Evolutionary conservation across 2,888 invertebrate genomes (phyloP).

Genomic region (Punctoribates punctum): DNA sequence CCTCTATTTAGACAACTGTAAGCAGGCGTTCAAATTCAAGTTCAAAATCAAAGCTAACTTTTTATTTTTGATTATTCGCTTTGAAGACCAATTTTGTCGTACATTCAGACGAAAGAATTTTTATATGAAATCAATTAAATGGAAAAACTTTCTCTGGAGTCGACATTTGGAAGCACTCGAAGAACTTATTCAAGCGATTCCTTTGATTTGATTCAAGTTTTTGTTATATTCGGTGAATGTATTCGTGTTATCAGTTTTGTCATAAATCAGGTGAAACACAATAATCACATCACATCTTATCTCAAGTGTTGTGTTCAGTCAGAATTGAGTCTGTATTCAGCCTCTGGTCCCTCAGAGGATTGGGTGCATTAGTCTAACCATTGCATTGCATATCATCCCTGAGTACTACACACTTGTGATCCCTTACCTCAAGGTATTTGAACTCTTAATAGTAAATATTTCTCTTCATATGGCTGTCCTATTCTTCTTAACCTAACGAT

Average conservation of each 20-base stretch:
- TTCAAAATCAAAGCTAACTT: conserved; percentile 3
- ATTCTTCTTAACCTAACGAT: conserved; percentile 29
- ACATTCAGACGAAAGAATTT: neutral
- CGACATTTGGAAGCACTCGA: neutral
- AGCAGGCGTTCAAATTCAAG: neutral
- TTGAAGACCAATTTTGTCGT: neutral
- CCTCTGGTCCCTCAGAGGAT: conserved; percentile 2
- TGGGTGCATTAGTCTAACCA: conserved; percentile 28
- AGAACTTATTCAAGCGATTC: too few species aligned
- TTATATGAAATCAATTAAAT: neutral
- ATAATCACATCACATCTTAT: neutral
- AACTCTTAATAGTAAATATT: conserved; percentile 20
- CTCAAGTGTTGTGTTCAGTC: neutral
- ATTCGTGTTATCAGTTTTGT: too few species aligned
- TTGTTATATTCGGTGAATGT: too few species aligned
- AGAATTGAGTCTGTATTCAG: too few species aligned
- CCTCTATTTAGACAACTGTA: neutral
- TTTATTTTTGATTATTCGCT: neutral
- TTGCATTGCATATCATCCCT: conserved; percentile 13
- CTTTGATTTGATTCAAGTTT: too few species aligned
- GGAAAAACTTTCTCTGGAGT: neutral
- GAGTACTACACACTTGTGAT: conserved; percentile 1
- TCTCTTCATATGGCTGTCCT: conserved; percentile 16
- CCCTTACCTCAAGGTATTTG: conserved; percentile 27
- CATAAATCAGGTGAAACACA: neutral